phyloP scores from a whole-genome alignment of 2,888 invertebrate genomes.

The Rhingia campestris region DNA sequence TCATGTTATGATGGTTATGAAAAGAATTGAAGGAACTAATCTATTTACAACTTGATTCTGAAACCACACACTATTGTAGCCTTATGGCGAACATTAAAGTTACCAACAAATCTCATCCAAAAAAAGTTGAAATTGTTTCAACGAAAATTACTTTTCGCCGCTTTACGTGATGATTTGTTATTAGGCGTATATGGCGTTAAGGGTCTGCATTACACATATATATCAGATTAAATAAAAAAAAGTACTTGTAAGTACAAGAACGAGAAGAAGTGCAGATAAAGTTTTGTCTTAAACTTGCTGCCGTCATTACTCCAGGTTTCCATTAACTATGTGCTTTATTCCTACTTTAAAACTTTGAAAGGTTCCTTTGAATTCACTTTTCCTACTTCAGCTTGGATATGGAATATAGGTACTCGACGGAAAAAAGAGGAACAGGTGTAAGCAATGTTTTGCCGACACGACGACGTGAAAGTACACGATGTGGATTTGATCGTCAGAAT shows the following conservation, averaged over 20 bases:
- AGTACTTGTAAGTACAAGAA: constrained; percentile 6
- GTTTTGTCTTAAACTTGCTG: constrained; percentile 19
- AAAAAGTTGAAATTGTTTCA: constrained; percentile 47
- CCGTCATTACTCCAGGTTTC: constrained; percentile 12
- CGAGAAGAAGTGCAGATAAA: constrained; percentile 7
- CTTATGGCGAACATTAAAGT: not conserved
- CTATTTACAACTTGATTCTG: constrained; percentile 10
- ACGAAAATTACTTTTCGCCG: constrained; percentile 43
- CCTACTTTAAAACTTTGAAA: not conserved
- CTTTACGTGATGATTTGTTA: constrained; percentile 49
- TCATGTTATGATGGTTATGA: not conserved
- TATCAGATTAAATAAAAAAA: constrained; percentile 38
- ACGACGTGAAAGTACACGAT: no score
- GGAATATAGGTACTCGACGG: no score
- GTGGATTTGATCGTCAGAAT: no score
- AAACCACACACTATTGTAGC: not conserved
- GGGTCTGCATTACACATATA: constrained; percentile 1
- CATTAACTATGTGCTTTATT: constrained; percentile 1
- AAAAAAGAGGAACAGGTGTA: no score
- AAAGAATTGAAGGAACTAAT: not conserved
- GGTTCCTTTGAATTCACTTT: no score
- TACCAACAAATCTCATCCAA: not conserved
- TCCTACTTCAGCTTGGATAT: no score
- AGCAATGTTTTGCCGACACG: no score
- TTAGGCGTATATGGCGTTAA: not conserved